Conservation (phyloP, 2,888 invertebrate species). For the Tethea ocularis region DNA sequence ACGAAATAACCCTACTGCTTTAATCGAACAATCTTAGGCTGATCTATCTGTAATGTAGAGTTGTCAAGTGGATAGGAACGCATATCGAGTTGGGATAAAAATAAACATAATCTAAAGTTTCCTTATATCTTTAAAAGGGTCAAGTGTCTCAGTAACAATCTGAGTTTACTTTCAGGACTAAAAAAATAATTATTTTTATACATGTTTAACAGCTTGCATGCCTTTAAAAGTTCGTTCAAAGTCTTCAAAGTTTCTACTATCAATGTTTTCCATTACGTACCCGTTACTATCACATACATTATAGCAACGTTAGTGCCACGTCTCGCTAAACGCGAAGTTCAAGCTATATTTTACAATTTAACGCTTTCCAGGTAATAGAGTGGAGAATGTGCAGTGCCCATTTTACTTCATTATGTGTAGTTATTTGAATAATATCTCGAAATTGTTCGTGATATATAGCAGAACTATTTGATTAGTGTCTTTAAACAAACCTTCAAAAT, state of each 20-base stretch:
- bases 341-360: slow-evolving; percentile 56
- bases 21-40: neutral
- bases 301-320: slow-evolving; percentile 34
- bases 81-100: slow-evolving; percentile 21
- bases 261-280: slow-evolving; percentile 42
- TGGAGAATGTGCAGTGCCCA: slow-evolving; percentile 32
- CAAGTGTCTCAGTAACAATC: slow-evolving; percentile 36
- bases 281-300: slow-evolving; percentile 24
- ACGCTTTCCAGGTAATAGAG: slow-evolving; percentile 58
- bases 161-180: neutral
- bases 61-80: slow-evolving; percentile 25
- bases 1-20: slow-evolving; percentile 22
- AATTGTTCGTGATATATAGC: slow-evolving; percentile 23
- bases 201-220: neutral
- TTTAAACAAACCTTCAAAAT: slow-evolving; percentile 14
- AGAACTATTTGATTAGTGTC: slow-evolving; percentile 15
- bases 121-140: slow-evolving; percentile 37
- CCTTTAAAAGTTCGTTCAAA: slow-evolving; percentile 13
- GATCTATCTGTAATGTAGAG: too few relatives aligned
- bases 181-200: too few relatives aligned
- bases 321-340: slow-evolving; percentile 46
- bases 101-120: slow-evolving; percentile 39
- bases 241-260: slow-evolving; percentile 25
- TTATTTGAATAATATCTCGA: slow-evolving; percentile 22
- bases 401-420: slow-evolving; percentile 24